Evolutionary conservation across 2,888 invertebrate genomes (phyloP).

Genomic region (Argyra leucocephala): DNA sequence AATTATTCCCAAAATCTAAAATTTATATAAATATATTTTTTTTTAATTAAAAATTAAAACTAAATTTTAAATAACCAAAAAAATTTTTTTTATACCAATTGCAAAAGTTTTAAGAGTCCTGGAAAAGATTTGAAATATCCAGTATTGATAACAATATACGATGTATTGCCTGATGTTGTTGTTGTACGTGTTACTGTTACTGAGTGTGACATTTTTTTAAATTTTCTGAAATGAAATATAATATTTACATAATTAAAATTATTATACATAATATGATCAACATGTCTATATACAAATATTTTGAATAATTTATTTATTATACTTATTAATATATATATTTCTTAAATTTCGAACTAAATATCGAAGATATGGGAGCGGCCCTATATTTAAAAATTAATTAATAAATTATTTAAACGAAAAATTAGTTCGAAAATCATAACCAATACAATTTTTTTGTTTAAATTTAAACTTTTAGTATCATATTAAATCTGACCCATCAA

Average conservation of each 20-base stretch:
- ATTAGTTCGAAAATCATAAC: too few relatives aligned
- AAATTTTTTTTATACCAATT: constrained; percentile 57
- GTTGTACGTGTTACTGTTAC: constrained; percentile 79
- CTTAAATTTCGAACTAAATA: too few relatives aligned
- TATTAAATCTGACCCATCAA: too few relatives aligned
- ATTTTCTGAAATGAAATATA: constrained; percentile 4
- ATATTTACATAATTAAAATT: not conserved
- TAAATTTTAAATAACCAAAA: not conserved
- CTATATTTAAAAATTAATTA: too few relatives aligned
- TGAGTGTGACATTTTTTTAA: constrained; percentile 65
- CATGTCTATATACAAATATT: not conserved
- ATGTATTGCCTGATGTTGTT: constrained; percentile 69
- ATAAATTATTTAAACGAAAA: too few relatives aligned
- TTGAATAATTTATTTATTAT: not conserved
- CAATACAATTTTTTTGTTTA: too few relatives aligned
- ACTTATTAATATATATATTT: too few relatives aligned
- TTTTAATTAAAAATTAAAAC: not conserved
- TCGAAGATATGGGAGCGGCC: too few relatives aligned
- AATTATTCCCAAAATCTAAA: constrained; percentile 63
- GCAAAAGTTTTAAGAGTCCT: constrained; percentile 69
- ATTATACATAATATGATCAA: not conserved
- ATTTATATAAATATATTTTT: not conserved
- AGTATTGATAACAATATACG: constrained; percentile 68
- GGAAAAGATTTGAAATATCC: constrained; percentile 69
- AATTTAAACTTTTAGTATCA: too few relatives aligned